Evolutionary conservation across 2,113 vertebrate species (phyloP).

Genomic region (Amia ocellicauda): DNA sequence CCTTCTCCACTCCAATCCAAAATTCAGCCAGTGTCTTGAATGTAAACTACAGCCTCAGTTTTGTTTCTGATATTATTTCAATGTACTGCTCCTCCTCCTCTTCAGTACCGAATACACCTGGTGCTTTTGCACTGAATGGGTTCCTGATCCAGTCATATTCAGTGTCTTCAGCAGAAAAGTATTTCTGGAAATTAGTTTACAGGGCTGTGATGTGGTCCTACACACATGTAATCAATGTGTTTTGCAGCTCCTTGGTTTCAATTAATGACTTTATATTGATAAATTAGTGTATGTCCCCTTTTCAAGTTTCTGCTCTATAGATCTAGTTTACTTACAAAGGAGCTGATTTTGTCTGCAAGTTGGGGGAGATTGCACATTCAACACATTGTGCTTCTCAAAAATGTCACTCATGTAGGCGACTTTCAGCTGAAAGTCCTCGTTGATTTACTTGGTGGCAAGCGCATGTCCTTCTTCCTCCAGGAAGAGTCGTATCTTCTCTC

Average conservation of each 20-base stretch:
- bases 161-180: conserved; percentile 1
- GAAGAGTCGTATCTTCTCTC: conserved; percentile 23
- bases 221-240: no score
- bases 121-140: conserved; percentile 21
- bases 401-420: conserved; percentile 25
- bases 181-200: neutral
- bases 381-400: conserved; percentile 30
- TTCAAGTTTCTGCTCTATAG: no score
- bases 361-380: conserved; percentile 27
- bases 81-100: conserved; percentile 31
- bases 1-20: conserved; percentile 26
- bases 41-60: conserved; percentile 21
- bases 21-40: conserved; percentile 28
- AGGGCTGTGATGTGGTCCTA: no score
- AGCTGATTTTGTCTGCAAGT: conserved; percentile 24
- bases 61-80: conserved; percentile 25
- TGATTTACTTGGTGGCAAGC: conserved; percentile 8
- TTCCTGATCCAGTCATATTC: conserved; percentile 22
- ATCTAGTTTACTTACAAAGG: conserved; percentile 31
- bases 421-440: conserved; percentile 26
- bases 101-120: conserved; percentile 22
- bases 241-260: no score
- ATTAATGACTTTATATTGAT: no score
- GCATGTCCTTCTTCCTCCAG: conserved; percentile 23
- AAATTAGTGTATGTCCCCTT: no score